Evolutionary conservation across 2,888 invertebrate genomes (phyloP).

Genomic region (Heliconius sara): DNA sequence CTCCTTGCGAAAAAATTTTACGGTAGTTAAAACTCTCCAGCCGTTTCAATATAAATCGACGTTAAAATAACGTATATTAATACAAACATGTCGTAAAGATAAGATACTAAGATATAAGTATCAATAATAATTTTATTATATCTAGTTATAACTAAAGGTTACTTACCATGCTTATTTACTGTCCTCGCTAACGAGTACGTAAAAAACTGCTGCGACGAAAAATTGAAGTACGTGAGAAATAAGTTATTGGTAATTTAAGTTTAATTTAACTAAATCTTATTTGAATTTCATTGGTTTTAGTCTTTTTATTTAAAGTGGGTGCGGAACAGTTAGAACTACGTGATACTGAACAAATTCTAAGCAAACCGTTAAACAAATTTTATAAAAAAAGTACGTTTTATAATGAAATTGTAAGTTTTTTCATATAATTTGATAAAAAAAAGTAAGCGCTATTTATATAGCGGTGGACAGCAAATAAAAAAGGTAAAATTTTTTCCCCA

Average conservation of each 20-base stretch:
- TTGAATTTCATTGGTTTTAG: not conserved
- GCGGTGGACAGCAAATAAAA: not conserved
- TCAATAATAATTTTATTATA: slow-evolving; percentile 20
- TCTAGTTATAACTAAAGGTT: slow-evolving; percentile 11
- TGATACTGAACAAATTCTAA: not conserved
- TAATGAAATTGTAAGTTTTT: slow-evolving; percentile 24
- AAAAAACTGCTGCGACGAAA: not conserved
- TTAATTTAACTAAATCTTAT: not conserved
- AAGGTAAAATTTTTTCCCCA: slow-evolving; percentile 1
- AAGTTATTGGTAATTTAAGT: not conserved
- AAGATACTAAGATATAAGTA: slow-evolving; percentile 25
- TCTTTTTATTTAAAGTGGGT: not conserved
- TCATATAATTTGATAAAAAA: slow-evolving; percentile 9
- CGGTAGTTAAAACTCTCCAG: not conserved
- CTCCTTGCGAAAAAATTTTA: not conserved
- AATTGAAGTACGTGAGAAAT: slow-evolving; percentile 16
- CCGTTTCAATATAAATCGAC: slow-evolving; percentile 4
- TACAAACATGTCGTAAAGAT: slow-evolving; percentile 15
- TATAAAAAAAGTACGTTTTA: not conserved
- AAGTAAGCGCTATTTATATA: not conserved
- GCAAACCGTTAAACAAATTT: slow-evolving; percentile 22
- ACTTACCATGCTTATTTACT: not conserved
- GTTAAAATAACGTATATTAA: not conserved
- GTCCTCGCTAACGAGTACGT: slow-evolving; percentile 21
- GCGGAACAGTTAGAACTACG: slow-evolving; percentile 18